Percentiles rank a stretch among this genome's conserved stretches.
Evolutionary conservation across 2,888 invertebrate species (phyloP).

Genomic region (Helleia helle): DNA sequence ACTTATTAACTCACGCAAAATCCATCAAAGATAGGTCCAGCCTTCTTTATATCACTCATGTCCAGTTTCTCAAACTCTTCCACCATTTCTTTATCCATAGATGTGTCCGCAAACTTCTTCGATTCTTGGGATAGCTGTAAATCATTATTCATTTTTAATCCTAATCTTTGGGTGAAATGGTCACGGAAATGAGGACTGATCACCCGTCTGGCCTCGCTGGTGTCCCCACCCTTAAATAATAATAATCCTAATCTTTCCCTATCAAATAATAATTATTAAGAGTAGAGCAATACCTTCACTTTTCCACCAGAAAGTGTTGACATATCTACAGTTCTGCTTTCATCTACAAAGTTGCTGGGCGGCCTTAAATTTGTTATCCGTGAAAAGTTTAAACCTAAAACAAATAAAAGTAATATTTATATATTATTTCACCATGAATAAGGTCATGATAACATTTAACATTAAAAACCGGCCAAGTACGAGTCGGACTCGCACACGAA

Average conservation of each 20-base stretch:
- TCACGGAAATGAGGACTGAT: too few relatives aligned
- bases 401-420: too few relatives aligned
- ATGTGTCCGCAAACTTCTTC: slow-evolving; percentile 34
- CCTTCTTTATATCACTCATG: slow-evolving; percentile 78
- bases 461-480: too few relatives aligned
- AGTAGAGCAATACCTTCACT: slow-evolving; percentile 57
- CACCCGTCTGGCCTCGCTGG: too few relatives aligned
- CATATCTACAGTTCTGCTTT: slow-evolving; percentile 43
- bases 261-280: too few relatives aligned
- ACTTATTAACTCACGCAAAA: slow-evolving; percentile 78
- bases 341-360: slow-evolving; percentile 53
- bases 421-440: too few relatives aligned
- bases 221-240: too few relatives aligned
- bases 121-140: slow-evolving; percentile 44
- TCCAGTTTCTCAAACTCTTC: slow-evolving; percentile 64
- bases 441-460: too few relatives aligned
- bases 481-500: too few relatives aligned
- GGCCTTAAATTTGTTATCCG: slow-evolving; percentile 51
- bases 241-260: too few relatives aligned
- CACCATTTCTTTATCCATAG: slow-evolving; percentile 42
- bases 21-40: slow-evolving; percentile 90
- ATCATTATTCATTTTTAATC: too few relatives aligned
- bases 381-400: slow-evolving; percentile 60
- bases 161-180: neutral
- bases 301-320: slow-evolving; percentile 39